Base-by-base conservation (phyloP, 2,888 invertebrate species). In the Fabriciana adippe region DNA sequence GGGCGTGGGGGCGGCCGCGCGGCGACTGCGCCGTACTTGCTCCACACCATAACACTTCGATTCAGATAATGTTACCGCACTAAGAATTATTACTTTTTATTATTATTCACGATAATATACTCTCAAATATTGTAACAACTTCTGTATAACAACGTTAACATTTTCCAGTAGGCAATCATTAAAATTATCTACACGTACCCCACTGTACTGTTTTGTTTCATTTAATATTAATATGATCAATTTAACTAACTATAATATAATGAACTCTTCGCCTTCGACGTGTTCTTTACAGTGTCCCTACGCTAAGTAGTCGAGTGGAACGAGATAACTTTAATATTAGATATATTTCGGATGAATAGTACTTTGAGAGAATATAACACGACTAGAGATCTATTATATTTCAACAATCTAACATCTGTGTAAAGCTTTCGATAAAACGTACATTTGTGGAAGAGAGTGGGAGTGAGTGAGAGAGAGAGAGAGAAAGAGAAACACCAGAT, bases 61-160 rank as follows among this genome's bases (percentile, higher is more conserved):
- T 77, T 79, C 82, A 75, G 83, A 79, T 81, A 77, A 80, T 79
- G 81, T 81, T 80, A 86, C 83, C 85, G 84, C 86, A 85, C 87
- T 88, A 87, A 84, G 84, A 84, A 72, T 70, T 68, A 69, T 84
- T 83, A 82, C 78, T 83, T 83, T 79, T 85, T 26, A 26, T 84
- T 87, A 88, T 88, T 69, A 87, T 86, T 81, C 85, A 82, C 85
- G 83, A 84, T 87, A 87, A 91, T 92, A 93, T 92, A 93, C 92
- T 93, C 92, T 93, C 92, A 93, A 90, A 93, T 92, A 93, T 90
- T 91, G 89, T 92, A 93, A 93, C 93, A 93, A 93, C 88, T 90
- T 92, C 88, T 84, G 87, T 90, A 93, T 93, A 93, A 93, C 92
- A 93, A 93, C 91, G 80, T 90, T 90, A 93, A 93, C 92, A 91